Evolutionary conservation across 2,888 invertebrate species (phyloP).

Genomic region (Eucriotettix oculatus): DNA sequence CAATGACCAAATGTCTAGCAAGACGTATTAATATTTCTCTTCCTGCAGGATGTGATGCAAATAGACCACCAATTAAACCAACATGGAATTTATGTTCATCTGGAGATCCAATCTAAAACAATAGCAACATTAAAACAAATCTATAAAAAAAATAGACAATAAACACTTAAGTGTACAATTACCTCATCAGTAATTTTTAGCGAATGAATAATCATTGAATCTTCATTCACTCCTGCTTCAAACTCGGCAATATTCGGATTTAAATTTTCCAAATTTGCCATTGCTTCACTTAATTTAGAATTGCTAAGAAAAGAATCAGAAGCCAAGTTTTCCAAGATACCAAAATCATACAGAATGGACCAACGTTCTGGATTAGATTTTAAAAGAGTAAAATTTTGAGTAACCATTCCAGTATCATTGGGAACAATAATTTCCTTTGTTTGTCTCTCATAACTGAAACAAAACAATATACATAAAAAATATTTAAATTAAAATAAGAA

Average conservation of each 20-base stretch:
- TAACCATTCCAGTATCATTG: constrained; percentile 31
- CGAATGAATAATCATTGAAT: constrained; percentile 47
- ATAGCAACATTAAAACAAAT: constrained; percentile 6
- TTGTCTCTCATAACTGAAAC: constrained; percentile 40
- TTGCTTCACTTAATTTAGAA: constrained; percentile 40
- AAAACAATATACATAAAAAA: neutral
- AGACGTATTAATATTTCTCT: constrained; percentile 70
- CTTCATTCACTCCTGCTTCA: constrained; percentile 46
- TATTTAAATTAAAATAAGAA: neutral
- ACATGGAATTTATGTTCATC: constrained; percentile 72
- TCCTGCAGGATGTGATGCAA: constrained; percentile 65
- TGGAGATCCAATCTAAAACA: constrained; percentile 50
- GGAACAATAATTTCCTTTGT: constrained; percentile 46
- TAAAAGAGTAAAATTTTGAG: constrained; percentile 63
- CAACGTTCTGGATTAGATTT: constrained; percentile 67
- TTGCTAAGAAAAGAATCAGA: constrained; percentile 38
- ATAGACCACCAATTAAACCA: constrained; percentile 67
- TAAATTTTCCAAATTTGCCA: constrained; percentile 51
- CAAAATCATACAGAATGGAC: constrained; percentile 65
- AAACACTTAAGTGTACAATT: constrained; percentile 14
- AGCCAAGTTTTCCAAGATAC: constrained; percentile 45
- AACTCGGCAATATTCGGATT: constrained; percentile 53
- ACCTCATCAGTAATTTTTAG: constrained; percentile 59
- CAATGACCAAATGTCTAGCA: constrained; percentile 61
- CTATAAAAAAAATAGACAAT: constrained; percentile 3